Evolutionary conservation across 2,888 invertebrate species (phyloP).

Genomic region (Ectemnius continuus): DNA sequence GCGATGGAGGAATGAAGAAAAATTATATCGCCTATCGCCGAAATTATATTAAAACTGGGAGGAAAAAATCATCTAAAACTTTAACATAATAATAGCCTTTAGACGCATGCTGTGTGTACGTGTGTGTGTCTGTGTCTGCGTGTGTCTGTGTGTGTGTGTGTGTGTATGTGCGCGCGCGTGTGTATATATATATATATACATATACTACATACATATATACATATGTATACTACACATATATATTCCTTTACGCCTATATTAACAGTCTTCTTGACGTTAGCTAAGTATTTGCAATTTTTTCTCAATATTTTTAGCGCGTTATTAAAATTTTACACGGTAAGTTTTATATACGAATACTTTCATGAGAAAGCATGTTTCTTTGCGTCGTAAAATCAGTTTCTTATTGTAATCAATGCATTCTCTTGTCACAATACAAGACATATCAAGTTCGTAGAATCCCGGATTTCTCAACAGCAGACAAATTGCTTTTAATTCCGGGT

Average conservation of each 20-base stretch:
- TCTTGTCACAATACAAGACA: conserved; percentile 49
- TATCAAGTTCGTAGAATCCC: conserved; percentile 36
- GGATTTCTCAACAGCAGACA: conserved; percentile 17
- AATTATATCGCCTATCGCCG: no score
- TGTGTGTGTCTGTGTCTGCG: background rate
- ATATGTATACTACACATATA: background rate
- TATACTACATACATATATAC: background rate
- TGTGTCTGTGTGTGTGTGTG: background rate
- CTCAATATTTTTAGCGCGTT: conserved; percentile 43
- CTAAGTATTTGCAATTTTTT: conserved; percentile 23
- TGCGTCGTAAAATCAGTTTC: conserved; percentile 35
- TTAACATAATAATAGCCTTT: no score
- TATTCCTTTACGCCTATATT: conserved; percentile 26
- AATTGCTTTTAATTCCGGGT: background rate
- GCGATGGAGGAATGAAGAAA: no score
- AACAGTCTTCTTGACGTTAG: conserved; percentile 44
- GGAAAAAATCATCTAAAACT: no score
- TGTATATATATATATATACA: background rate
- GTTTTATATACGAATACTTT: conserved; percentile 50
- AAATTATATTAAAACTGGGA: no score
- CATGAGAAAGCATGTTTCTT: conserved; percentile 52
- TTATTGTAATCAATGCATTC: conserved; percentile 29
- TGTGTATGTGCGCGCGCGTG: background rate
- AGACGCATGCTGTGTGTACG: background rate
- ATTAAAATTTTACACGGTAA: conserved; percentile 43